Percentiles rank a stretch among this genome's conserved stretches.
These are phyloP conservation scores for Drosophila teissieri DNA, from an alignment of 1,140 invertebrate genomes.

Conservation along the genomic window DNA sequence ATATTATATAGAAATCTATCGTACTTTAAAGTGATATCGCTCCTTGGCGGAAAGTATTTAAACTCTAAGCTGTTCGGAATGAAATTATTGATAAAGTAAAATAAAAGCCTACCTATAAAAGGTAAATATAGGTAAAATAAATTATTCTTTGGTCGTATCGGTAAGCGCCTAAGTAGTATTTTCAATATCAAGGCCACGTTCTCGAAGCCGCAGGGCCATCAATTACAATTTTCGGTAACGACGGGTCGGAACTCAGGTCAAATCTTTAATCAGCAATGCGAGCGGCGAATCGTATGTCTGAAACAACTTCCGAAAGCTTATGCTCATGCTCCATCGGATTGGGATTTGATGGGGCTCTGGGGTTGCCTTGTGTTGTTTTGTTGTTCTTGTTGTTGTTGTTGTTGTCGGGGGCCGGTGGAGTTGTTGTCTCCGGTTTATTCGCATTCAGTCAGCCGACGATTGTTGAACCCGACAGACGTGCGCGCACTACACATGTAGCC, in stretches of 20 bases:
- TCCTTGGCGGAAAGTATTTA: too few species aligned
- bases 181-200: constrained; percentile 30
- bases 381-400: constrained; percentile 12
- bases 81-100: too few species aligned
- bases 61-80: too few species aligned
- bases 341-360: constrained; percentile 22
- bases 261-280: constrained; percentile 25
- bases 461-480: constrained; percentile 72
- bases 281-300: constrained; percentile 9
- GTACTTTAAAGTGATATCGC: too few species aligned
- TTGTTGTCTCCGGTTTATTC: constrained; percentile 48
- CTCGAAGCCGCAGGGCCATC: constrained; percentile 1
- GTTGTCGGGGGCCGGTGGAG: constrained; percentile 44
- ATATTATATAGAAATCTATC: too few species aligned
- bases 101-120: too few species aligned
- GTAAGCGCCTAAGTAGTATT: constrained; percentile 1
- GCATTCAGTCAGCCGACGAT: constrained; percentile 70
- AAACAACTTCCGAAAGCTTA: constrained; percentile 38
- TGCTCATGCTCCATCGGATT: constrained; percentile 46
- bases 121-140: too few species aligned
- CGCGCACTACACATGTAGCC: constrained; percentile 8
- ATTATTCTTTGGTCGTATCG: too few species aligned
- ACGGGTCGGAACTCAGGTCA: constrained; percentile 24
- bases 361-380: constrained; percentile 5
- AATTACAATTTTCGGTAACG: constrained; percentile 17